Evolutionary conservation across 2,113 vertebrate species (phyloP).

Genomic region (Hirundichthys speculiger): DNA sequence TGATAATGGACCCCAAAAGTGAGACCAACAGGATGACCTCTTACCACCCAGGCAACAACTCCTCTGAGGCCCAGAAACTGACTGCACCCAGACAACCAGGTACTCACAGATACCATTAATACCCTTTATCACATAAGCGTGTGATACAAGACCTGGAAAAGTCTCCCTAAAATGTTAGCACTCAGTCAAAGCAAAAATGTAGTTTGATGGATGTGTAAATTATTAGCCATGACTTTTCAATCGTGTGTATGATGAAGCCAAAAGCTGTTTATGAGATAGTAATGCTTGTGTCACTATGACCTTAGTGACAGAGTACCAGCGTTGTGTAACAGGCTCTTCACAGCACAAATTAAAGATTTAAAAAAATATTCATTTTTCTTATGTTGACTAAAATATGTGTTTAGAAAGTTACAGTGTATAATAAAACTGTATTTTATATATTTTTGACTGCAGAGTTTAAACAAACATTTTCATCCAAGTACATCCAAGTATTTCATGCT

Average conservation of each 20-base stretch:
- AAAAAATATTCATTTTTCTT: neutral
- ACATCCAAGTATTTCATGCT: no score
- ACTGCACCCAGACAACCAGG: constrained; percentile 38
- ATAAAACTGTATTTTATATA: neutral
- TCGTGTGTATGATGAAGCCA: constrained; percentile 32
- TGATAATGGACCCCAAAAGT: constrained; percentile 57
- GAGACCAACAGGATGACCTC: constrained; percentile 54
- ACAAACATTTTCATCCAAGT: no score
- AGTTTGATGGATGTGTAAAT: neutral
- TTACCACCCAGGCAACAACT: constrained; percentile 19
- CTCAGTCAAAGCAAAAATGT: neutral
- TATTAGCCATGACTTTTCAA: neutral
- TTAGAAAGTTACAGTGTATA: neutral
- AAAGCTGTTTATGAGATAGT: constrained; percentile 11
- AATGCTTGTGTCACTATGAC: neutral
- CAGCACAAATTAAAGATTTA: neutral
- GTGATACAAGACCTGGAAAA: no score
- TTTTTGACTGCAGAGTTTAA: neutral
- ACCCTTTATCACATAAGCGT: neutral
- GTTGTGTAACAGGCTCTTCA: neutral
- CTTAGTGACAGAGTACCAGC: neutral
- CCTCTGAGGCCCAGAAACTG: constrained; percentile 36
- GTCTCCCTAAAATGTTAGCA: neutral
- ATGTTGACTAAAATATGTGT: neutral
- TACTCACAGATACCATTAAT: neutral